phyloP scores from a whole-genome alignment of 2,888 invertebrate genomes.

The Rhingia campestris region DNA sequence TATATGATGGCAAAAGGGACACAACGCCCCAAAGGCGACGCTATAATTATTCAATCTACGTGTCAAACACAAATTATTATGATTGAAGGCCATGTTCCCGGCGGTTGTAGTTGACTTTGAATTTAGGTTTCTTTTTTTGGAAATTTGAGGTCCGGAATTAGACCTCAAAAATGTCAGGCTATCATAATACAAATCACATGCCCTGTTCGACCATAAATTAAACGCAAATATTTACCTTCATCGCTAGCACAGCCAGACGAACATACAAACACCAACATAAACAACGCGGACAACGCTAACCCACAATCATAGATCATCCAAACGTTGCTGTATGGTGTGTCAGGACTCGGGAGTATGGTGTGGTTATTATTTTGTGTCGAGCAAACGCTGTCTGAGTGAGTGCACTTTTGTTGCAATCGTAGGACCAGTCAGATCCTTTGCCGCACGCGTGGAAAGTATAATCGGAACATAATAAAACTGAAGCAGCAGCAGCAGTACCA shows the following conservation, averaged over 20 bases:
- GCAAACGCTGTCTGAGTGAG: conserved; percentile 19
- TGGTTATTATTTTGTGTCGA: conserved; percentile 63
- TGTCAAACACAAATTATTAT: conserved; percentile 63
- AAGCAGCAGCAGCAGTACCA: conserved; percentile 6
- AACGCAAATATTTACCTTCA: conserved; percentile 71
- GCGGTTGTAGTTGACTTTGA: conserved; percentile 10
- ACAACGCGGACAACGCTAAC: conserved; percentile 1
- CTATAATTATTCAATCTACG: conserved; percentile 59
- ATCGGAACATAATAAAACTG: conserved; percentile 65
- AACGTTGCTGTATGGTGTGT: conserved; percentile 6
- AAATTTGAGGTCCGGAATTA: conserved; percentile 44
- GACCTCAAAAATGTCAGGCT: conserved; percentile 32
- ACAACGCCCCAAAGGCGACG: conserved; percentile 5
- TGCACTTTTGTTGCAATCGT: conserved; percentile 48
- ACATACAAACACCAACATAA: background rate
- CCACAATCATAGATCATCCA: conserved; percentile 63
- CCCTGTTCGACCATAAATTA: conserved; percentile 58
- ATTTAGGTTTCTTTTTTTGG: background rate
- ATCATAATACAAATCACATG: conserved; percentile 37
- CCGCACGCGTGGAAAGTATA: conserved; percentile 19
- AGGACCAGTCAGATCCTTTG: conserved; percentile 10
- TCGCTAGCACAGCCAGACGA: conserved; percentile 27
- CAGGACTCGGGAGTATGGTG: background rate
- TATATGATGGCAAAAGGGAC: conserved; percentile 4
- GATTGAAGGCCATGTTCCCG: conserved; percentile 52